Percentiles rank a stretch among this genome's conserved stretches.
Conservation (phyloP, 2,113 vertebrate genomes). For the Bungarus multicinctus region DNA sequence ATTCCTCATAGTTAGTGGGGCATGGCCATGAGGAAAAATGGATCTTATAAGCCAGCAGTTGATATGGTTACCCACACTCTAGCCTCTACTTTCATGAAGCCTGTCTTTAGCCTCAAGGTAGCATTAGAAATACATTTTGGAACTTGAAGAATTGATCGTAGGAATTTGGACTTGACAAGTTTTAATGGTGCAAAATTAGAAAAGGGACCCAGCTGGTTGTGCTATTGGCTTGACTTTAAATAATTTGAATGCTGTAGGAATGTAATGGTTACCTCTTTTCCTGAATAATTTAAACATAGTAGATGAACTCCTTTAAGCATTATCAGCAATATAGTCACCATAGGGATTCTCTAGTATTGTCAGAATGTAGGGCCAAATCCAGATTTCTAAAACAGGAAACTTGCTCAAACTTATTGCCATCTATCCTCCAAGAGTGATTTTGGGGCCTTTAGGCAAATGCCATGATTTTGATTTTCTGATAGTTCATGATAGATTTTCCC, state of each 20-base stretch:
- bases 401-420: background rate
- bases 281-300: background rate
- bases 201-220: background rate
- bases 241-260: background rate
- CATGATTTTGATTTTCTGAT: background rate
- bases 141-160: background rate
- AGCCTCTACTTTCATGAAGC: background rate
- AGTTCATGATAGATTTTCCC: background rate
- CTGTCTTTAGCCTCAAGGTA: background rate
- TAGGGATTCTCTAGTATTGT: background rate
- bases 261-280: background rate
- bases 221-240: background rate
- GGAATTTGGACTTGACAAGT: background rate
- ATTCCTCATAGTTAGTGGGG: background rate
- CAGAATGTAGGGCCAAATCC: background rate
- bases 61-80: background rate
- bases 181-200: background rate
- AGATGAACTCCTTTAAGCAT: background rate
- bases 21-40: background rate
- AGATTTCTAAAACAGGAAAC: background rate
- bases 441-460: background rate
- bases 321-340: background rate
- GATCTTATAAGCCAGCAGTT: background rate
- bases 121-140: background rate
- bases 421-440: background rate